Evolutionary conservation across 2,888 invertebrate genomes (phyloP).

Genomic region (Drosophila stalkeri): DNA sequence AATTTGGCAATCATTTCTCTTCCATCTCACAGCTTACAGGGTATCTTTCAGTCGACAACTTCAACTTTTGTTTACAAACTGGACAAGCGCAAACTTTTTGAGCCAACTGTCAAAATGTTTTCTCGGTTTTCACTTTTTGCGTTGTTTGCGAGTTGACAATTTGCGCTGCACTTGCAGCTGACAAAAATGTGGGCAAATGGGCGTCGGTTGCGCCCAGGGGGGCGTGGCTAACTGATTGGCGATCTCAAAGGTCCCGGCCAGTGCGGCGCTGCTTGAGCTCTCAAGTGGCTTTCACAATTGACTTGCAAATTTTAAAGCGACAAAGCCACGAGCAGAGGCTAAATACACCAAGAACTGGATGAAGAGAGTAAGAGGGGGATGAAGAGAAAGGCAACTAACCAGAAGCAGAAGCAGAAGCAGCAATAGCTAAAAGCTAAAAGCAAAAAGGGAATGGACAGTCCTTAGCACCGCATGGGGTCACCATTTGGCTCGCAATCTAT

Average conservation of each 20-base stretch:
- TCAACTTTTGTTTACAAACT: constrained; percentile 12
- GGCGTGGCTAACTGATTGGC: constrained; percentile 43
- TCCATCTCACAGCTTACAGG: neutral
- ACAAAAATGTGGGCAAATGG: constrained; percentile 5
- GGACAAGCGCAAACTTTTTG: constrained; percentile 36
- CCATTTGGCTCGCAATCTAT: constrained; percentile 15
- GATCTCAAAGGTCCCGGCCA: constrained; percentile 27
- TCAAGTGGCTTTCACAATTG: constrained; percentile 46
- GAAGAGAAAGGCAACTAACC: neutral
- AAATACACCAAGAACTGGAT: constrained; percentile 1
- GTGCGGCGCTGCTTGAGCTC: constrained; percentile 30
- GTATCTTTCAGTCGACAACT: neutral
- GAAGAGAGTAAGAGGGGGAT: neutral
- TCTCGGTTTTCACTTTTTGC: constrained; percentile 10
- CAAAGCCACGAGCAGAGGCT: constrained; percentile 26
- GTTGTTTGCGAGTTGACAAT: constrained; percentile 57
- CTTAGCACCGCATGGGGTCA: constrained; percentile 11
- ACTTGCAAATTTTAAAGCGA: constrained; percentile 48
- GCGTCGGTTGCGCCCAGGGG: neutral
- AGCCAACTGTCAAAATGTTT: constrained; percentile 54
- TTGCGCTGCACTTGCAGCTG: constrained; percentile 56
- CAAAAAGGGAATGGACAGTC: neutral
- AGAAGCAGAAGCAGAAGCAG: neutral
- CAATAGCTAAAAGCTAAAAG: too few species aligned
- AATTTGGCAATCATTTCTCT: neutral